Evolutionary conservation across 2,888 invertebrate genomes (phyloP).

Genomic region (Pterostichus niger): DNA sequence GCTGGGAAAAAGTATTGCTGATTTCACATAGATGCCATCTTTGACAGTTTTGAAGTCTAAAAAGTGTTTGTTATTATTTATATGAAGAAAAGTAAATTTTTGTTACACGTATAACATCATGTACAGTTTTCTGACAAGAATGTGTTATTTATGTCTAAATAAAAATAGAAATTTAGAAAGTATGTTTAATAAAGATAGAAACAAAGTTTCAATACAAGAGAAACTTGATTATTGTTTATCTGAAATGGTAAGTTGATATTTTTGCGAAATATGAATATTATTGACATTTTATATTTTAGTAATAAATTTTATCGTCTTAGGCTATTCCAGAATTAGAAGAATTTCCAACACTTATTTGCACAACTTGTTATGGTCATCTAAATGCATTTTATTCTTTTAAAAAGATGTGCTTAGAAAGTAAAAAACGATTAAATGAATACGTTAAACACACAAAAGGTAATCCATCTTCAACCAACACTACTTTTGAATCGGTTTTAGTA

Average conservation of each 20-base stretch:
- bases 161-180: conserved; percentile 42
- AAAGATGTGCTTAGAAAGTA: conserved; percentile 23
- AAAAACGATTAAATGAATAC: conserved; percentile 17
- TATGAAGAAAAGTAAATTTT: not conserved
- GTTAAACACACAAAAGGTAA: conserved; percentile 3
- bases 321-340: conserved; percentile 2
- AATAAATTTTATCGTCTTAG: not conserved
- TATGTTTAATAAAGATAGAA: conserved; percentile 37
- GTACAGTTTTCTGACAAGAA: conserved; percentile 26
- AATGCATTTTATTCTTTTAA: conserved; percentile 49
- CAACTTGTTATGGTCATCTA: conserved; percentile 26
- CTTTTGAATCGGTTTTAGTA: conserved; percentile 4
- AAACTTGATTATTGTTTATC: conserved; percentile 28
- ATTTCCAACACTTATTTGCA: conserved; percentile 23
- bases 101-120: not conserved
- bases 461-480: not conserved
- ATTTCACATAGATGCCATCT: too few relatives aligned
- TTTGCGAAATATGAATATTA: not conserved
- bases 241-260: conserved; percentile 27
- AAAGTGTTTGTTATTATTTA: conserved; percentile 1
- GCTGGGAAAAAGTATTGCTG: too few relatives aligned
- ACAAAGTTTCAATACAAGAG: conserved; percentile 29
- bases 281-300: not conserved
- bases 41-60: not conserved
- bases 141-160: conserved; percentile 48